Percentiles rank a stretch among this genome's conserved stretches.
Evolutionary conservation across 2,113 vertebrate species (phyloP).

Genomic region (Phaetusa simplex): DNA sequence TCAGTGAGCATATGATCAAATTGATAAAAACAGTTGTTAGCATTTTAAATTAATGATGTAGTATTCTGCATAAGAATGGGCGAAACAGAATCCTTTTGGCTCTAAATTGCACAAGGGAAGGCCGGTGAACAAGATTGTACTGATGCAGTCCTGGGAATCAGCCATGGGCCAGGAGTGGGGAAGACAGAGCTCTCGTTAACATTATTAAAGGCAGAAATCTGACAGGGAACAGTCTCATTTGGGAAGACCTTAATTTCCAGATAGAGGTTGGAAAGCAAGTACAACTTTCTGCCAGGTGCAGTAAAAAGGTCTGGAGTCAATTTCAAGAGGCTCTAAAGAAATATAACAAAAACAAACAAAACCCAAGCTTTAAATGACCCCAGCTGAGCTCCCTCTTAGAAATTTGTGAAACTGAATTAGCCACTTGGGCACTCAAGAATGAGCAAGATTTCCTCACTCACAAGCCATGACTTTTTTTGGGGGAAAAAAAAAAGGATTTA

Average conservation of each 20-base stretch:
- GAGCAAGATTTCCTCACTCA: not conserved
- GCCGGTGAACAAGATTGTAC: not conserved
- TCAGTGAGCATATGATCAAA: not conserved
- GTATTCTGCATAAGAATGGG: not conserved
- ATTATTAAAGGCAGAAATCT: constrained; percentile 11
- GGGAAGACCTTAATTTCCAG: constrained; percentile 18
- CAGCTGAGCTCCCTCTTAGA: not conserved
- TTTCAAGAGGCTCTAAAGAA: constrained; percentile 27
- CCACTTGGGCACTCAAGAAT: constrained; percentile 16
- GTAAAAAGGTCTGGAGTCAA: constrained; percentile 35
- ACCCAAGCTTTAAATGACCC: not conserved
- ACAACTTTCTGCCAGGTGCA: constrained; percentile 44
- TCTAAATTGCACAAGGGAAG: not conserved
- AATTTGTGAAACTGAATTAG: constrained; percentile 28
- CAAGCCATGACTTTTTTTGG: not conserved
- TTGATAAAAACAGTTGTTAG: not conserved
- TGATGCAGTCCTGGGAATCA: not conserved
- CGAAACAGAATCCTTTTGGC: not conserved
- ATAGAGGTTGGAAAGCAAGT: constrained; percentile 3
- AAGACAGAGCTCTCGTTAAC: not conserved
- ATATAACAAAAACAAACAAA: constrained; percentile 31
- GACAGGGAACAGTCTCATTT: not conserved
- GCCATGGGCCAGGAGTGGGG: not conserved
- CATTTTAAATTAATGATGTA: not conserved
- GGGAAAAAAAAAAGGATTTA: not conserved